Evolutionary conservation across 2,797 vertebrate species (phyloP).

Genomic region (Rhincodon typus): DNA sequence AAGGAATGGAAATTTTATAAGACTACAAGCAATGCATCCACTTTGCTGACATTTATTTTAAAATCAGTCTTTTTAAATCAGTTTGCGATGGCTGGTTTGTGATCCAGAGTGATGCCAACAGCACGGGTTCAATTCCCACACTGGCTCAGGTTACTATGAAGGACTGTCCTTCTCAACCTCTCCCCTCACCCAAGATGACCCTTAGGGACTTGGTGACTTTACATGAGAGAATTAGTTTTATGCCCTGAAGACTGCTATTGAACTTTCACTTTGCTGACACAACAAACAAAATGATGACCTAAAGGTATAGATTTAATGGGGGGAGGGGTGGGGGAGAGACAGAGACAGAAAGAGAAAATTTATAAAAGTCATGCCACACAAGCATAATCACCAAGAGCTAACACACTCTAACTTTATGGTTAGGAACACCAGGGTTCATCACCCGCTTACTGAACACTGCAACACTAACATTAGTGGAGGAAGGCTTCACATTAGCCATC

Average conservation of each 20-base stretch:
- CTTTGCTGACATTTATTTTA: too few species aligned
- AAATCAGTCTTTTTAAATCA: too few species aligned
- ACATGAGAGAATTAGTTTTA: background rate
- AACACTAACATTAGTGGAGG: background rate
- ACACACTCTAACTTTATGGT: background rate
- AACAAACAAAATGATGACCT: background rate
- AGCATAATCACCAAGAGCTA: background rate
- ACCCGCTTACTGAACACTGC: background rate
- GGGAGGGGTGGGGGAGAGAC: background rate
- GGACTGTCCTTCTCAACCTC: too few species aligned
- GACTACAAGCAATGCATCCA: too few species aligned
- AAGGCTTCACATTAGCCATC: background rate
- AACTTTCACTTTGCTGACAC: background rate
- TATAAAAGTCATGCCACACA: background rate
- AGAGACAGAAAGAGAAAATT: too few species aligned
- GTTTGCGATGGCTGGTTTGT: too few species aligned
- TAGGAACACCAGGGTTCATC: background rate
- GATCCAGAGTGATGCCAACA: too few species aligned
- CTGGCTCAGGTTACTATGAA: too few species aligned
- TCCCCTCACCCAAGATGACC: too few species aligned
- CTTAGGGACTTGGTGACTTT: too few species aligned
- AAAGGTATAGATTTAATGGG: background rate
- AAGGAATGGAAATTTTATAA: too few species aligned
- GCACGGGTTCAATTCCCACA: too few species aligned
- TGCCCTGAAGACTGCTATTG: background rate